A percentile compares a stretch with the other conserved stretches of the same genome.
Conservation (phyloP, 2,797 vertebrate species). For the Pangasius djambal region DNA sequence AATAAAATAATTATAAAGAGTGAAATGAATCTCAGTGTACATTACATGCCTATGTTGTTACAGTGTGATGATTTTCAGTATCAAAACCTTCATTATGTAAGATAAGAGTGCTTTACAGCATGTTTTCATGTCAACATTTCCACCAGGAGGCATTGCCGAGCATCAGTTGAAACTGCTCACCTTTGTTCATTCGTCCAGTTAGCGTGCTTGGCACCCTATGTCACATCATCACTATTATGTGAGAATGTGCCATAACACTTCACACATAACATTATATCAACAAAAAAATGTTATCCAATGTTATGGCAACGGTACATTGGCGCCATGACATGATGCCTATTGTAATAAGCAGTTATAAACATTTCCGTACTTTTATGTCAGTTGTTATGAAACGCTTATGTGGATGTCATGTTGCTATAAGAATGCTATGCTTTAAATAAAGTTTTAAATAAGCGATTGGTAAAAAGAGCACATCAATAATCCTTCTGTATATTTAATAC, state of each 20-base stretch:
- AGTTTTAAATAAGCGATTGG: background rate
- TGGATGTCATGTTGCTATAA: background rate
- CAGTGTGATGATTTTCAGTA: background rate
- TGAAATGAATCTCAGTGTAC: background rate
- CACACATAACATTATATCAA: background rate
- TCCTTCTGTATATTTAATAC: background rate
- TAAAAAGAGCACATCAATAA: background rate
- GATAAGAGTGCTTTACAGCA: background rate
- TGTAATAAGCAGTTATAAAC: background rate
- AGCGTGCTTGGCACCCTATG: background rate
- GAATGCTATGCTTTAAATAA: background rate
- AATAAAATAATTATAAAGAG: background rate
- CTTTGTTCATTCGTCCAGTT: background rate
- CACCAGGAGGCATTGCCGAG: constrained; percentile 1
- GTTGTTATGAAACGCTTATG: background rate
- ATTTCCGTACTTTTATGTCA: background rate
- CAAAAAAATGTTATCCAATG: background rate
- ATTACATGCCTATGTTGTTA: background rate
- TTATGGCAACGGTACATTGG: background rate
- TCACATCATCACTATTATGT: background rate
- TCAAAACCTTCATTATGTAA: background rate
- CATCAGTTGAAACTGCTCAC: background rate
- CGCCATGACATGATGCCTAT: no score
- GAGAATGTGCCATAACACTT: background rate
- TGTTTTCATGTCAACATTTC: background rate